Base-by-base conservation (phyloP, 2,797 vertebrate genomes). In the Artibeus lituratus region DNA sequence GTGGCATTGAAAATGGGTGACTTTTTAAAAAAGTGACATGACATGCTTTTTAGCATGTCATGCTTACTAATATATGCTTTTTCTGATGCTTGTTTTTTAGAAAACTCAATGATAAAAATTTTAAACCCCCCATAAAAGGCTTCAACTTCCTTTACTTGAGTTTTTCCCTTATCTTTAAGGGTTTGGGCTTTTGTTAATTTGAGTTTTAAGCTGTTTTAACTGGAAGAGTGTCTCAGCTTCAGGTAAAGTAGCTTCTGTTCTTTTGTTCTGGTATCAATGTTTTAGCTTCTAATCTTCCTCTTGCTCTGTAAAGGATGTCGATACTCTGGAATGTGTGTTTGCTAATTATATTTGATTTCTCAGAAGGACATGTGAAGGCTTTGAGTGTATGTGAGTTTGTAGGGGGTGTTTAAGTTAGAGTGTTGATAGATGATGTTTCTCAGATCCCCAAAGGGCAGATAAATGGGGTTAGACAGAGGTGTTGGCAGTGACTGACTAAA, bases 281-380 rank as follows among this genome's bases (percentile, higher is more conserved):
- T 96, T 95, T 73, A 96, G 94, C 87, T 90, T 96, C 49, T 87
- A 62, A 91, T 93, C 88, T 89, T 55, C 92, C 76, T 86, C 90
- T 88, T 97, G 94, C 74, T 97, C 87, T 94, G 53, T 82, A 93
- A 94, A 98, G 95, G 90, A 97, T 93, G 92, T 81, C 22, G 1
- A 94, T 96, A 92, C 95, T 96, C 93, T n/a, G 90, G 92, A 92
- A 55, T 55, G 92, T 89, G 14, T 87, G 44, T 96, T 94, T 96
- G 53, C 92, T 98, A 97, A 97, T 98, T 97, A 69, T 89, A 92
- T 96, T 96, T 97, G 87, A 96, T 93, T 80, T 80, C 88, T 96
- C 97, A 95, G 95, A 98, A 97, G 95, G 97, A 97, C 91, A 65
- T 59, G 5, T 49, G 94, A 94, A 97, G 91, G 55, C 87, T 92